phyloP scores from a whole-genome alignment of 2,888 invertebrate genomes.

The Epistrophella euchroma region DNA sequence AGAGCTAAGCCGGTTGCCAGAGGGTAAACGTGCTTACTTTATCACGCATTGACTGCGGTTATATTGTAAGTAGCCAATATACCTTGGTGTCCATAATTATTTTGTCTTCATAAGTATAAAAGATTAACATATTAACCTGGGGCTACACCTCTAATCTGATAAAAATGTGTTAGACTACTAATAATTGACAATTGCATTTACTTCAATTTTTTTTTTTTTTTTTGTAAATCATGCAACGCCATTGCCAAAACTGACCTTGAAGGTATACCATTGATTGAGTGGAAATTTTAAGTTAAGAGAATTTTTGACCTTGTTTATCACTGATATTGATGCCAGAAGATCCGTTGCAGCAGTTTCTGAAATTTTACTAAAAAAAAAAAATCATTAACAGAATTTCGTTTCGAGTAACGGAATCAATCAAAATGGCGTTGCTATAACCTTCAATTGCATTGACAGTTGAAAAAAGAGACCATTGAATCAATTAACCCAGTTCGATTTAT shows the following conservation, averaged over 20 bases:
- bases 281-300: constrained; percentile 32
- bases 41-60: constrained; percentile 32
- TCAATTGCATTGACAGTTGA: constrained; percentile 1
- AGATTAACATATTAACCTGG: constrained; percentile 34
- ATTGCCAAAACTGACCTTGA: constrained; percentile 41
- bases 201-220: constrained; percentile 8
- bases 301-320: constrained; percentile 18
- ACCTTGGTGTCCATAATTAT: constrained; percentile 34
- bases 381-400: too few species aligned
- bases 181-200: constrained; percentile 48
- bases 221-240: constrained; percentile 20
- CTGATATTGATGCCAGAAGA: constrained; percentile 21
- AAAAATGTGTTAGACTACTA: constrained; percentile 47
- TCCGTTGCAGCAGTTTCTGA: background rate
- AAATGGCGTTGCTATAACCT: constrained; percentile 16
- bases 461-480: constrained; percentile 3
- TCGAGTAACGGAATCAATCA: constrained; percentile 43
- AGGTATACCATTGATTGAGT: constrained; percentile 19
- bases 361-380: background rate
- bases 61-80: background rate
- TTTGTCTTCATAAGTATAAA: constrained; percentile 24
- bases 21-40: constrained; percentile 45
- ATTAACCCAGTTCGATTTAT: constrained; percentile 55
- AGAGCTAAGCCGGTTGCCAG: background rate
- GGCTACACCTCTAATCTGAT: constrained; percentile 52